These are phyloP conservation scores for Amblyopsis rosae DNA, from an alignment of 2,113 vertebrate genomes.

Conservation along the genomic window DNA sequence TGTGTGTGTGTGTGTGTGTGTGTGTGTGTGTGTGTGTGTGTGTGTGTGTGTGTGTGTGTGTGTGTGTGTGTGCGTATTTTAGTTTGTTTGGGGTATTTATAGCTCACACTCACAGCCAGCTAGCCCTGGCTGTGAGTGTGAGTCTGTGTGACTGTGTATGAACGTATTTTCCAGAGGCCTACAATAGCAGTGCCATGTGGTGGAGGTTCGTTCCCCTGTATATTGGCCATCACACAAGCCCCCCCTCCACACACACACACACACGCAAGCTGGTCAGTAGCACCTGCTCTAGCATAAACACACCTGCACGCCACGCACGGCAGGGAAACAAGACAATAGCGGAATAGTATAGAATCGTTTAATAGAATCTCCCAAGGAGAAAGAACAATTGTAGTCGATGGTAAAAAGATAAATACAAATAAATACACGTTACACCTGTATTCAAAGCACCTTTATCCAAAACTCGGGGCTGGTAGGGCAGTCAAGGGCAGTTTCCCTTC, in stretches of 20 bases:
- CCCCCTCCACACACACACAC: slow-evolving; percentile 16
- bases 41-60: slow-evolving; percentile 1
- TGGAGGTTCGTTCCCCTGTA: slow-evolving; percentile 56
- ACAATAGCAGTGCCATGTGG: slow-evolving; percentile 56
- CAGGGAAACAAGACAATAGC: background rate
- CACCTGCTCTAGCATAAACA: slow-evolving; percentile 67
- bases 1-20: background rate
- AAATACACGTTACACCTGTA: no score
- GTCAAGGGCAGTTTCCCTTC: background rate
- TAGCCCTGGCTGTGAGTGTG: slow-evolving; percentile 29
- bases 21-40: background rate
- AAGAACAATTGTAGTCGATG: no score
- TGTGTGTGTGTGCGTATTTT: slow-evolving; percentile 13
- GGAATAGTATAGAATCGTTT: slow-evolving; percentile 9
- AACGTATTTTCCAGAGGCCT: slow-evolving; percentile 69
- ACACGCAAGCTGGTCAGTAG: slow-evolving; percentile 35
- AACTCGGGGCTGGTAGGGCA: background rate
- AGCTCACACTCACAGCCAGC: slow-evolving; percentile 32
- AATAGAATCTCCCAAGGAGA: background rate
- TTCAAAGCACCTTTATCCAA: background rate
- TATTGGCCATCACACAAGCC: slow-evolving; percentile 57
- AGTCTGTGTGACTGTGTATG: slow-evolving; percentile 23
- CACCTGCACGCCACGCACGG: slow-evolving; percentile 54
- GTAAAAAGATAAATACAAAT: no score
- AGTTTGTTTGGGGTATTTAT: slow-evolving; percentile 38